A percentile compares a stretch with the other conserved stretches of the same genome.
These are phyloP conservation scores for Schizopygopsis malacanthus DNA, from an alignment of 2,797 vertebrate species.

Conservation along the genomic window DNA sequence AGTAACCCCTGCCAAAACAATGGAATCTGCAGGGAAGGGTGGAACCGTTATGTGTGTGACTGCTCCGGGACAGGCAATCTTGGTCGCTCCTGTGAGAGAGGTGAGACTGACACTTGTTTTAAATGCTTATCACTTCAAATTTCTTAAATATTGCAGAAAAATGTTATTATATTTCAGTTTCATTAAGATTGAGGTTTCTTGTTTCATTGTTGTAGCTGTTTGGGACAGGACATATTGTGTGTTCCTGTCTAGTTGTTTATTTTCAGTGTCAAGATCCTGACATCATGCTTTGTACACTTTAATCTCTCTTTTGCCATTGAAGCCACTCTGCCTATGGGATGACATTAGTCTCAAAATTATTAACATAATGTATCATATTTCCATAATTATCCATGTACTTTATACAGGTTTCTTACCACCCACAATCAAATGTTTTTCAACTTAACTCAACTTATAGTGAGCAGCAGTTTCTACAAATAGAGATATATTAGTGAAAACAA, in stretches of 20 bases:
- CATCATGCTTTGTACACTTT: not conserved
- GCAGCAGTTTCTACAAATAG: not conserved
- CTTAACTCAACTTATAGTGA: not conserved
- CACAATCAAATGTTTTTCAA: too few species aligned
- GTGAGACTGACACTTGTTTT: conserved; percentile 73
- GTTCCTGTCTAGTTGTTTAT: not conserved
- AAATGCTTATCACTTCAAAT: not conserved
- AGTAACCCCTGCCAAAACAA: conserved; percentile 97
- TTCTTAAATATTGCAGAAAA: not conserved
- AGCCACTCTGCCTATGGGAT: not conserved
- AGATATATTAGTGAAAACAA: not conserved
- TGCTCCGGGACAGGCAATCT: conserved; percentile 95
- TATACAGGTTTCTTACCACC: not conserved
- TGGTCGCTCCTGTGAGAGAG: conserved; percentile 95
- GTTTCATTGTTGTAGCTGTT: not conserved
- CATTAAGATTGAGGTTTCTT: not conserved
- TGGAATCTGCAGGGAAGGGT: conserved; percentile 94
- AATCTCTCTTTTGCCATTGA: not conserved
- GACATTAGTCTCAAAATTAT: not conserved
- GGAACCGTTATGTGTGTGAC: conserved; percentile 98
- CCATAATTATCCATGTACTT: not conserved
- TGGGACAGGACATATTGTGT: not conserved
- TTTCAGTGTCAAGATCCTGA: not conserved
- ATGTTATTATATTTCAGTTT: not conserved
- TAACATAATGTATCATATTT: not conserved